Percentiles rank a stretch among this genome's conserved stretches.
Conservation (phyloP, 2,797 vertebrate genomes). For the Phoeniculus purpureus region DNA sequence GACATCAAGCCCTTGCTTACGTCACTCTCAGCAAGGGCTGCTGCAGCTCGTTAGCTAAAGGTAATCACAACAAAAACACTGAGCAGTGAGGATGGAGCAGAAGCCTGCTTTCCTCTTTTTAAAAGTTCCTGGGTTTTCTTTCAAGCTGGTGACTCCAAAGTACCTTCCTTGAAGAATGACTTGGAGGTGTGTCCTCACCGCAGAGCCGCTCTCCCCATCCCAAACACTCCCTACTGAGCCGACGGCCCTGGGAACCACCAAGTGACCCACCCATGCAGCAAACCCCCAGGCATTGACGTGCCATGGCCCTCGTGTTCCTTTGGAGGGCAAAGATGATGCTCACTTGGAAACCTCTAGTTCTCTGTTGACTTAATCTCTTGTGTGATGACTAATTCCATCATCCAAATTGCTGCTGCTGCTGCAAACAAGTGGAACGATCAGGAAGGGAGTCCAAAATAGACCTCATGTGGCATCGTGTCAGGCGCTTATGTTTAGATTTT, state of each 20-base stretch:
- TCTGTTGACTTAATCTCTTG: neutral
- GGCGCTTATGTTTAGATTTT: slow-evolving; percentile 55
- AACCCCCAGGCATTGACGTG: rapidly evolving
- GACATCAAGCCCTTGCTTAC: rapidly evolving
- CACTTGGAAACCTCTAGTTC: neutral
- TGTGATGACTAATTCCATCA: slow-evolving; percentile 18
- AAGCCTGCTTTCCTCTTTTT: neutral
- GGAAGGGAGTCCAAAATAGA: slow-evolving; percentile 72
- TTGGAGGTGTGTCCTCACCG: neutral
- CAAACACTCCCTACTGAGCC: neutral
- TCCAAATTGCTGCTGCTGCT: neutral
- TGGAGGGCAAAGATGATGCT: neutral
- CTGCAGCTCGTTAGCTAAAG: neutral
- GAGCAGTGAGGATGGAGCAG: rapidly evolving
- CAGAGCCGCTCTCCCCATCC: neutral
- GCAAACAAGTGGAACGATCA: slow-evolving; percentile 27
- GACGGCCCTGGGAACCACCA: neutral
- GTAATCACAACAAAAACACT: neutral
- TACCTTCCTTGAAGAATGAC: neutral
- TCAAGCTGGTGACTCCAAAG: rapidly evolving
- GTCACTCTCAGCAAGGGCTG: neutral
- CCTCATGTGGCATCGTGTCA: slow-evolving; percentile 41
- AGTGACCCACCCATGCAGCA: neutral
- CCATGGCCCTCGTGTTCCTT: neutral
- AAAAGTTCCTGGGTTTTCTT: neutral